Evolutionary conservation across 2,888 invertebrate genomes (phyloP), one percentile per base, ranked within the genome.

Genomic region (Caenorhabditis zanzibari): DNA sequence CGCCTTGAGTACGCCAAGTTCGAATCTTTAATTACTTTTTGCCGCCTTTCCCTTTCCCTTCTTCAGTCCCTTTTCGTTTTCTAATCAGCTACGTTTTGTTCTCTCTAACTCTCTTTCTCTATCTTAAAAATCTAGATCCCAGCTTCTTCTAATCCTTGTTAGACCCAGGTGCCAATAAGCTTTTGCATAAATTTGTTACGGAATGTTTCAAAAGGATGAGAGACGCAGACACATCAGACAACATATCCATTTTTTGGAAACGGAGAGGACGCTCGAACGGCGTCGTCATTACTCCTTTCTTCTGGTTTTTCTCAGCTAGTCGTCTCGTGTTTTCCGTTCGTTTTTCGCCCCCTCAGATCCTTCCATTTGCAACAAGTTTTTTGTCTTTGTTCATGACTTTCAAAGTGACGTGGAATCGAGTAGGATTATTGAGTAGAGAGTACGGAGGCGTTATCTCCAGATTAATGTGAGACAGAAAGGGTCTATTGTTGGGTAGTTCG

Each of bases 11-110:
- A 68, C 68, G 68, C 63, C 61, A 77, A 77, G 69, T 77, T 77
- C 71, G 71, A 77, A 77, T 77, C 54, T 63, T 77, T 77, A 77
- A 77, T 77, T 77, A 77, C 77, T 69, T 77, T 76, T 77, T 71
- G 69, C 63, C 75, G 69, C 76, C 68, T 59, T 49, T 68, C 44
- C 44, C 28, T 58, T 32, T 44, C 54, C 49, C 38, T 59, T 47
- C 47, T 44, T 24, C 52, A 14, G n/a, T 61, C 35, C 32, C 22
- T 44, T 61, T 22, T 19, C 38, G 12, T 63, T 52, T 58, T 59
- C 52, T 77, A 77, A 77, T 77, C 77, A 77, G 77, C 71, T 77
- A 69, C 61, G 22, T 69, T 77, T 59, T 49, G n/a, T 9, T 22
- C 19, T 66, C 41, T 44, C 68, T 47, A 28, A 35, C 6, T 68